phyloP scores from a whole-genome alignment of 2,113 vertebrate species.

The Scophthalmus maximus region DNA sequence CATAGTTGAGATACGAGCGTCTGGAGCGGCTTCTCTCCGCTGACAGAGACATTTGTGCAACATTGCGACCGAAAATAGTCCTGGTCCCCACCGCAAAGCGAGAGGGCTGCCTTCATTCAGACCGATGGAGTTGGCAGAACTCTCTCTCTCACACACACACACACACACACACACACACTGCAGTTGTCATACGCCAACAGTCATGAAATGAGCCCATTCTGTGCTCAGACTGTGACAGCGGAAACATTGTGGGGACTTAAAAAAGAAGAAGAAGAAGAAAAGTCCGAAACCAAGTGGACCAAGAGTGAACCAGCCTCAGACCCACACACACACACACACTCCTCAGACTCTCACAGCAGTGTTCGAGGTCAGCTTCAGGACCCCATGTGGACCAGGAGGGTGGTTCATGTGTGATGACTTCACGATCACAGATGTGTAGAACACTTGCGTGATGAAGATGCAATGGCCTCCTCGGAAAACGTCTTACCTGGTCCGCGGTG shows the following conservation, averaged over 20 bases:
- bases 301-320: constrained; percentile 5
- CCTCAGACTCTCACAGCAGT: too few relatives aligned
- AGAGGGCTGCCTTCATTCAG: constrained; percentile 72
- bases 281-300: constrained; percentile 25
- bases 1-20: too few relatives aligned
- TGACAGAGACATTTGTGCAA: constrained; percentile 80
- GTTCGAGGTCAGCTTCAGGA: too few relatives aligned
- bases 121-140: constrained; percentile 60
- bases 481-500: constrained; percentile 45
- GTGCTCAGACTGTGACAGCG: constrained; percentile 61
- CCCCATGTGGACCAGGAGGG: not conserved
- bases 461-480: not conserved
- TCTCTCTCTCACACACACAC: constrained; percentile 34
- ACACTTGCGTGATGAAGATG: not conserved
- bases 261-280: constrained; percentile 39
- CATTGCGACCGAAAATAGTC: constrained; percentile 78
- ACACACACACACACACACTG: constrained; percentile 50
- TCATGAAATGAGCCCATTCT: constrained; percentile 65
- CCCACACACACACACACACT: not conserved
- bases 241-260: constrained; percentile 61
- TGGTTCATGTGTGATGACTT: too few relatives aligned
- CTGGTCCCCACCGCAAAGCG: constrained; percentile 72
- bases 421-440: too few relatives aligned
- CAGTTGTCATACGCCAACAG: constrained; percentile 56
- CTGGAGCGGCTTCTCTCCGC: constrained; percentile 46